These are phyloP conservation scores for Poecilia velifera DNA, from an alignment of 2,797 vertebrate genomes.

Conservation along the genomic window DNA sequence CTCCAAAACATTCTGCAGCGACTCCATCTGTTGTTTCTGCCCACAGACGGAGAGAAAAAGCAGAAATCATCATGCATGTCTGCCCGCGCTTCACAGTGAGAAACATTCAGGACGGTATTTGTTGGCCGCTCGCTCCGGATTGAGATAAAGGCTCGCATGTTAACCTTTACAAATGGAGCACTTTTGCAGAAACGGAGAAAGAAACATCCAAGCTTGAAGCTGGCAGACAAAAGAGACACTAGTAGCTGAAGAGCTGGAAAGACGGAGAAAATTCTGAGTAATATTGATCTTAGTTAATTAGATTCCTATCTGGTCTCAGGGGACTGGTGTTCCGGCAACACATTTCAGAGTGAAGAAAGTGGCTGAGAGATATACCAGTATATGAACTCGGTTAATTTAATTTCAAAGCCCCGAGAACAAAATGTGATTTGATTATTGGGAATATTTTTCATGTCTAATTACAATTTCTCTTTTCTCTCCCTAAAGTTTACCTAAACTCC, in stretches of 20 bases:
- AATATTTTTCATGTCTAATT: constrained; percentile 83
- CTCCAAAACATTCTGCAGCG: constrained; percentile 3
- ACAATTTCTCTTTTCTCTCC: constrained; percentile 74
- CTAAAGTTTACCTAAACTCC: constrained; percentile 76
- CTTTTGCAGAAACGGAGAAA: constrained; percentile 55
- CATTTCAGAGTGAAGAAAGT: constrained; percentile 76
- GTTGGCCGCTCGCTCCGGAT: constrained; percentile 8
- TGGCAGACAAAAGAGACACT: constrained; percentile 66
- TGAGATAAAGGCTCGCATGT: constrained; percentile 16
- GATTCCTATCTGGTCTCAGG: constrained; percentile 79
- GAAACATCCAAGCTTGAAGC: constrained; percentile 56
- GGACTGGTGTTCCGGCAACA: constrained; percentile 78
- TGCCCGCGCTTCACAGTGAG: not conserved
- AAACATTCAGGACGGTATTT: constrained; percentile 12
- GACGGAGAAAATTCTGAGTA: constrained; percentile 78
- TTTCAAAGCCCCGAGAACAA: constrained; percentile 80
- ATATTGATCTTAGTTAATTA: constrained; percentile 86
- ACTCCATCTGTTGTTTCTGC: not conserved
- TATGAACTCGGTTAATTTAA: constrained; percentile 82
- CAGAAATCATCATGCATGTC: not conserved
- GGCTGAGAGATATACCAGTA: constrained; percentile 79
- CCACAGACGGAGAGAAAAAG: not conserved
- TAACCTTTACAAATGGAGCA: constrained; percentile 56
- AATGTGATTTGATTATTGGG: constrained; percentile 83
- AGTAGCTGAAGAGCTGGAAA: constrained; percentile 68